Percentiles rank a stretch among this genome's conserved stretches.
Evolutionary conservation across 2,797 vertebrate species (phyloP).

Genomic region (Falco rusticolus): DNA sequence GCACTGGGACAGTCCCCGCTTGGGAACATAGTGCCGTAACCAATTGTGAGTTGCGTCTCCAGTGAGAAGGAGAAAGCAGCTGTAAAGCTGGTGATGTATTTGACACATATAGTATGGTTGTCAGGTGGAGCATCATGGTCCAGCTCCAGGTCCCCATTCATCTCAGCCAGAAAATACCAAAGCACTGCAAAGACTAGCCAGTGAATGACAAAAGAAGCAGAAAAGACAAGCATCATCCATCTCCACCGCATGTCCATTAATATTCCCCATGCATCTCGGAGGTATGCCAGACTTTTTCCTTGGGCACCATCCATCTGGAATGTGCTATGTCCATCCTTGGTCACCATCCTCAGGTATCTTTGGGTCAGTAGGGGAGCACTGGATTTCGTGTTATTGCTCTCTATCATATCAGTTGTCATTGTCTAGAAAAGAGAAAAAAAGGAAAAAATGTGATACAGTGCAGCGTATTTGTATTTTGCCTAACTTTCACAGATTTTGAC

Average conservation of each 20-base stretch:
- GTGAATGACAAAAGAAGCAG: constrained; percentile 90
- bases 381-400: constrained; percentile 80
- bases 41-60: constrained; percentile 99
- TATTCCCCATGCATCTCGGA: constrained; percentile 92
- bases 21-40: constrained; percentile 98
- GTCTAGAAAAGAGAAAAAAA: constrained; percentile 64
- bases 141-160: constrained; percentile 93
- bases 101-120: constrained; percentile 95
- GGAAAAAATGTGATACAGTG: neutral
- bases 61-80: constrained; percentile 97
- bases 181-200: constrained; percentile 96
- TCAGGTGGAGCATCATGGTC: constrained; percentile 89
- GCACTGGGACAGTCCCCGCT: constrained; percentile 95
- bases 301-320: constrained; percentile 76
- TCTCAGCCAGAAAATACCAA: constrained; percentile 94
- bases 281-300: constrained; percentile 82
- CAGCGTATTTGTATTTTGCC: constrained; percentile 17
- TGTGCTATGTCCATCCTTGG: constrained; percentile 92
- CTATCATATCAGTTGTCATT: constrained; percentile 67
- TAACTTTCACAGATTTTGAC: constrained; percentile 63
- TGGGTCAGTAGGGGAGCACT: constrained; percentile 85
- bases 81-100: constrained; percentile 94
- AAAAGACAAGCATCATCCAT: constrained; percentile 95
- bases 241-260: constrained; percentile 95
- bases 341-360: constrained; percentile 85